Evolutionary conservation across 2,113 vertebrate genomes (phyloP).

Genomic region (Lepus europaeus): DNA sequence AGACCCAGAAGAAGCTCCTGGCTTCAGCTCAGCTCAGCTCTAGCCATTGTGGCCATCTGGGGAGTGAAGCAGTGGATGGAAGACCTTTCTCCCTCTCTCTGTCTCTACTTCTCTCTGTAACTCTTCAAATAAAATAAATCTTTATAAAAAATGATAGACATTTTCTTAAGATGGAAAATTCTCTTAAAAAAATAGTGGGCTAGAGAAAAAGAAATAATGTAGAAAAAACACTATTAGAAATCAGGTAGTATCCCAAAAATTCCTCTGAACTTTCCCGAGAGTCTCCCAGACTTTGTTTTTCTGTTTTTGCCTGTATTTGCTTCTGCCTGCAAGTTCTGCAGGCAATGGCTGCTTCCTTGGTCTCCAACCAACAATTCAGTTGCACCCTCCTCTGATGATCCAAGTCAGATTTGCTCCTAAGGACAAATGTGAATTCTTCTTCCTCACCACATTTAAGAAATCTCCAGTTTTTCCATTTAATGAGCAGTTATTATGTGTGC

Average conservation of each 20-base stretch:
- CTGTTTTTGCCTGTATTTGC: constrained; percentile 21
- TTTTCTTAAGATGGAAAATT: no score
- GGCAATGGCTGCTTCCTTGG: not conserved
- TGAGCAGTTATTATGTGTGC: constrained; percentile 23
- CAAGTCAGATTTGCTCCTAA: not conserved
- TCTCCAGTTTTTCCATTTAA: not conserved
- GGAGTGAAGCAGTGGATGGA: no score
- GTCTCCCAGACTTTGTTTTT: not conserved
- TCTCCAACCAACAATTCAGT: not conserved
- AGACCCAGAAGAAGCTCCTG: no score
- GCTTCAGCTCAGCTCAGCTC: no score
- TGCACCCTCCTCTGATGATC: not conserved
- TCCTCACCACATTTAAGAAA: not conserved
- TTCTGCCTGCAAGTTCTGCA: constrained; percentile 1
- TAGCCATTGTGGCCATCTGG: no score
- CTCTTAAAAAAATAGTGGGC: not conserved
- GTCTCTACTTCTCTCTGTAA: no score
- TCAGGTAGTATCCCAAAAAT: not conserved
- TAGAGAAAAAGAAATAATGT: not conserved
- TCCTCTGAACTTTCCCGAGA: not conserved
- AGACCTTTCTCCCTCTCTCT: no score
- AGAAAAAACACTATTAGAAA: not conserved
- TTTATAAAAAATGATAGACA: no score
- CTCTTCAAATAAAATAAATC: no score
- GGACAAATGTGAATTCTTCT: not conserved